Conservation (phyloP, 2,113 vertebrate species). For the Etheostoma cragini region DNA sequence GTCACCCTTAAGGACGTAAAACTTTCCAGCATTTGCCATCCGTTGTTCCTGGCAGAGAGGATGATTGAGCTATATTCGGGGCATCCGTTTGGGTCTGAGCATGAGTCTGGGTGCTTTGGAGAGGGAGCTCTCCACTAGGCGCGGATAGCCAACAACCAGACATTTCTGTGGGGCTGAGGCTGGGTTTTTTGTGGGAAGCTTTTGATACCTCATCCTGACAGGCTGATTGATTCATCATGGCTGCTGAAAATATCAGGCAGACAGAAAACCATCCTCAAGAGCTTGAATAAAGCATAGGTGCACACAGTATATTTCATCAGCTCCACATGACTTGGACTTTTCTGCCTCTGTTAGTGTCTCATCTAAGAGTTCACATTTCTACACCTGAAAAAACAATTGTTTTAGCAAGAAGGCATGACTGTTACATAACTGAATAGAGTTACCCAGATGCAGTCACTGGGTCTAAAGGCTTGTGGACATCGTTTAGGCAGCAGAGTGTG, state of each 20-base stretch:
- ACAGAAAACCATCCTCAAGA: conserved; percentile 24
- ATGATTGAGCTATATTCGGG: conserved; percentile 49
- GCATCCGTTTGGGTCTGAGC: conserved; percentile 64
- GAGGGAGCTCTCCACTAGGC: conserved; percentile 25
- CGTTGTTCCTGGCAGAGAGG: conserved; percentile 69
- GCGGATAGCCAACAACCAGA: conserved; percentile 43
- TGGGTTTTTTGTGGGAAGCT: conserved; percentile 30
- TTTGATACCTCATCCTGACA: conserved; percentile 27
- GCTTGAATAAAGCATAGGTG: conserved; percentile 19
- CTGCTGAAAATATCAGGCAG: conserved; percentile 10
- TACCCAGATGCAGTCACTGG: conserved; percentile 15
- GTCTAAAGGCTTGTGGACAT: conserved; percentile 52
- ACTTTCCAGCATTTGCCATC: conserved; percentile 66
- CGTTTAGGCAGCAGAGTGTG: conserved; percentile 44
- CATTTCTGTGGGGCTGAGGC: conserved; percentile 19
- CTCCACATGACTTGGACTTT: background rate
- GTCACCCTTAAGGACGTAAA: conserved; percentile 59
- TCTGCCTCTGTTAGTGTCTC: background rate
- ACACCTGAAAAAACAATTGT: conserved; percentile 32
- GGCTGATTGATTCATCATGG: conserved; percentile 50
- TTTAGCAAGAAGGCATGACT: conserved; percentile 55
- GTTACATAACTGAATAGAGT: background rate
- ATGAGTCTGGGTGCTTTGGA: conserved; percentile 43
- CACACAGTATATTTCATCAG: conserved; percentile 21
- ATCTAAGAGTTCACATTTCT: conserved; percentile 15